These are phyloP conservation scores for Tanytarsus gracilentus DNA, from an alignment of 2,888 invertebrate species.

Conservation along the genomic window DNA sequence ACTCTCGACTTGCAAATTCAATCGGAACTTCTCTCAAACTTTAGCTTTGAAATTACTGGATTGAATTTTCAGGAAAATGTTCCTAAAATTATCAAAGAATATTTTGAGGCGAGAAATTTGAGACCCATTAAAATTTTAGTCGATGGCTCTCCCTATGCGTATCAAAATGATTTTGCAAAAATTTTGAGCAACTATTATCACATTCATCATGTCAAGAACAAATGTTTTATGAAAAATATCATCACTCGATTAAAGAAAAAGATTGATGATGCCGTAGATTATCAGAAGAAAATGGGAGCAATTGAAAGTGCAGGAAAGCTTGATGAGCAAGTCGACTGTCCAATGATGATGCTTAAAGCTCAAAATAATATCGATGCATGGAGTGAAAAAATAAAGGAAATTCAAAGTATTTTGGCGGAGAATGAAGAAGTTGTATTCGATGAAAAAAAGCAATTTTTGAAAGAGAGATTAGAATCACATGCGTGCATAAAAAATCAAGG, in stretches of 20 bases:
- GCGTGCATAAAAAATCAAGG: constrained; percentile 8
- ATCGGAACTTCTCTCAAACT: constrained; percentile 48
- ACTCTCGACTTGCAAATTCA: constrained; percentile 52
- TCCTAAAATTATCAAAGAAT: constrained; percentile 45
- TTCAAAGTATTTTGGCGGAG: background rate
- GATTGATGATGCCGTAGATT: background rate
- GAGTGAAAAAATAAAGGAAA: background rate
- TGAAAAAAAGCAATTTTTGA: background rate
- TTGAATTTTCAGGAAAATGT: constrained; percentile 32
- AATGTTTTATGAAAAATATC: constrained; percentile 8
- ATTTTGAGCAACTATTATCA: constrained; percentile 50
- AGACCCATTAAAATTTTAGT: constrained; percentile 51
- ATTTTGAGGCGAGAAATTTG: constrained; percentile 47
- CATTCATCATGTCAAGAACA: constrained; percentile 34
- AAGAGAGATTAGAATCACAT: background rate
- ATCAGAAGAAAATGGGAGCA: background rate
- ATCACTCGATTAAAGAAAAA: background rate
- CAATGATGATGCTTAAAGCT: background rate
- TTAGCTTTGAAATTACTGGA: constrained; percentile 45
- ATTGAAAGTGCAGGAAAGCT: background rate
- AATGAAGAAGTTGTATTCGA: background rate
- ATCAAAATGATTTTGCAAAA: constrained; percentile 53
- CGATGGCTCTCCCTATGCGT: constrained; percentile 57
- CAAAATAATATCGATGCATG: background rate
- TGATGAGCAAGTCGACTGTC: background rate